Evolutionary conservation across 1,140 invertebrate species (phyloP), one percentile per base, ranked within the genome.

Genomic region (Ceratina calcarata): DNA sequence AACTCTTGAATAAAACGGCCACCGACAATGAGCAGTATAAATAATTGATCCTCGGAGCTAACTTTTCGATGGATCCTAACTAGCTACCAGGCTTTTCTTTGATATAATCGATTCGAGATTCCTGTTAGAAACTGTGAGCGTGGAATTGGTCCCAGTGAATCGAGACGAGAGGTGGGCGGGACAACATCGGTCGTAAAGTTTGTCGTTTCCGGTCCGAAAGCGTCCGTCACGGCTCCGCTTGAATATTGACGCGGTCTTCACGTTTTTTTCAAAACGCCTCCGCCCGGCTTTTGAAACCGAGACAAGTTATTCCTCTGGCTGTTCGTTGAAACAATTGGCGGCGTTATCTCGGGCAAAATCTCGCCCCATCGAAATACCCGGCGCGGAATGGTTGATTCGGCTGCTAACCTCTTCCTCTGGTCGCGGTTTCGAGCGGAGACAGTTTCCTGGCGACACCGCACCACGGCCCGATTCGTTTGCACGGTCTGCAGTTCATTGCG

Each of bases 311-410:
- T 16, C 22, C 24, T 51, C 18, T 49, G 71, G 57, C 53, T 51
- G 79, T 7, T 60, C 71, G 45, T n/a, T 68, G 64, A 71, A 82
- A 86, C 83, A 82, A 86, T 85, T 70, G 70, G 51, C 61, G 27
- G 65, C 73, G 73, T 81, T 85, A 85, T 85, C 83, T 85, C 61
- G 32, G 37, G 67, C 58, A 73, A 73, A 74, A 84, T 84, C 79
- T 71, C 66, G 75, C 66, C 55, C 61, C 65, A 67, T 82, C 55
- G 75, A 74, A 85, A 82, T 79, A 72, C 27, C 58, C 60, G 27
- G 51, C n/a, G n/a, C 70, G 70, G 71, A 86, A 86, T 55, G 71
- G 70, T 51, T 58, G 57, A 65, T 74, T 73, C 60, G 70, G 75
- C 45, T 72, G 74, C 71, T 82, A 82, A 82, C 75, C 78, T 68